Base-by-base conservation (phyloP, 1,140 invertebrate species). In the Rhagoletis zephyria region DNA sequence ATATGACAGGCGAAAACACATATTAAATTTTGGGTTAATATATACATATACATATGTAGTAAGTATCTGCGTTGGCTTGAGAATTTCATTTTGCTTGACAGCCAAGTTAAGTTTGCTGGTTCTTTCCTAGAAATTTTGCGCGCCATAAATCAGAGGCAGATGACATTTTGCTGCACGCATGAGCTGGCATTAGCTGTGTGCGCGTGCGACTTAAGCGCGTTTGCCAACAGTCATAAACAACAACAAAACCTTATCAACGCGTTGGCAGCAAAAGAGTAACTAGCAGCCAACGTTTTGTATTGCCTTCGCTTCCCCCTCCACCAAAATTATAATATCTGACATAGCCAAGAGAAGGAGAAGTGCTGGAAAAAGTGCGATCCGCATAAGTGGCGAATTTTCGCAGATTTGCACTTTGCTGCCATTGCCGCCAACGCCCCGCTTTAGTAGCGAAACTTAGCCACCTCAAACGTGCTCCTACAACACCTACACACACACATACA, bases 351-450 rank as follows among this genome's bases (percentile, higher is more conserved):
- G 51, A 56, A 56, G 51, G 51, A 56, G 51, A 10, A 7, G 51
- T 56, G 51, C 30, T 30, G 30, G 30, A 30, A 30, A 74, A 5
- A 74, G 12, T 74, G 67, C 42, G 42, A 42, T 42, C 40, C 40
- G 42, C 16, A 74, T 74, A 74, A 74, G 67, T 48, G 67, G 67
- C 65, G 42, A 5, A 70, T 74, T 48, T 74, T 74, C 45, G 40
- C 67, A 42, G 42, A 16, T 48, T 16, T 7, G 3, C 67, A 7
- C 42, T 74, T 74, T 74, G 14, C 67, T 74, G 1, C 30, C 30
- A 30, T 30, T 30, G 30, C 30, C 30, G 30, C 30, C 30, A 30
- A 30, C 30, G 30, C 30, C 30, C 16, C 4, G 67, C 67, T 9
- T 12, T 74, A 40, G 14, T 45, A 42, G 30, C 67, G 5, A 14